A percentile compares a stretch with the other conserved stretches of the same genome.
These are phyloP conservation scores for Volucella bombylans DNA, from an alignment of 2,888 invertebrate genomes.

Conservation along the genomic window DNA sequence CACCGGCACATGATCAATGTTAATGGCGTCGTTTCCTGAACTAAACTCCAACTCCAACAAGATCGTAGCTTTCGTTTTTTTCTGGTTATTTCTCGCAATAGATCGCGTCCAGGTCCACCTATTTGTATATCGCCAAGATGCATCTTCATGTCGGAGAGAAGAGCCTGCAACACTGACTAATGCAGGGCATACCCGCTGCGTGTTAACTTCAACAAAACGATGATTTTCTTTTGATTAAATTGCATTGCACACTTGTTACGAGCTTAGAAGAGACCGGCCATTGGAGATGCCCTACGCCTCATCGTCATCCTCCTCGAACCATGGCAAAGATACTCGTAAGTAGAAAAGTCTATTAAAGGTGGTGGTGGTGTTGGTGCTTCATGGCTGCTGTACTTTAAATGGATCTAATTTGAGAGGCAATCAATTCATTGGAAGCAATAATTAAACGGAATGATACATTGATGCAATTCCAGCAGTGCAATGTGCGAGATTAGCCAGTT, in stretches of 20 bases:
- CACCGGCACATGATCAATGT: conserved; percentile 60
- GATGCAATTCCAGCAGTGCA: conserved; percentile 63
- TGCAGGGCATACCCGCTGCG: conserved; percentile 29
- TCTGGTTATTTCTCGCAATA: conserved; percentile 41
- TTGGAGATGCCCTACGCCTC: no score
- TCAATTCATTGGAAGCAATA: conserved; percentile 73
- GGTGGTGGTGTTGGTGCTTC: conserved; percentile 38
- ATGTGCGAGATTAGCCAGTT: background rate
- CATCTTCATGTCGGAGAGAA: conserved; percentile 41
- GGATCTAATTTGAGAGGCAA: conserved; percentile 74
- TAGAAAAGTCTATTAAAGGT: conserved; percentile 61
- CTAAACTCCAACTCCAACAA: conserved; percentile 17
- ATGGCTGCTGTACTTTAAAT: conserved; percentile 69
- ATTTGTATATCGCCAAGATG: conserved; percentile 64
- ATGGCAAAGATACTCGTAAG: background rate
- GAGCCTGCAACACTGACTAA: background rate
- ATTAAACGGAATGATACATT: conserved; percentile 74
- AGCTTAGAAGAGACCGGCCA: conserved; percentile 33
- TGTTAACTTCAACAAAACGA: conserved; percentile 58
- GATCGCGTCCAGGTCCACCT: conserved; percentile 58
- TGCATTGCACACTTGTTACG: conserved; percentile 72
- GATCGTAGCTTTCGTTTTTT: conserved; percentile 55
- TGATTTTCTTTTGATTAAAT: conserved; percentile 69
- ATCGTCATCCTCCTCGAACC: background rate
- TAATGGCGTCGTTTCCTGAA: conserved; percentile 56